A percentile compares a stretch with the other conserved stretches of the same genome.
Conservation (phyloP, 2,113 vertebrate species). For the Pteruthius melanotis region DNA sequence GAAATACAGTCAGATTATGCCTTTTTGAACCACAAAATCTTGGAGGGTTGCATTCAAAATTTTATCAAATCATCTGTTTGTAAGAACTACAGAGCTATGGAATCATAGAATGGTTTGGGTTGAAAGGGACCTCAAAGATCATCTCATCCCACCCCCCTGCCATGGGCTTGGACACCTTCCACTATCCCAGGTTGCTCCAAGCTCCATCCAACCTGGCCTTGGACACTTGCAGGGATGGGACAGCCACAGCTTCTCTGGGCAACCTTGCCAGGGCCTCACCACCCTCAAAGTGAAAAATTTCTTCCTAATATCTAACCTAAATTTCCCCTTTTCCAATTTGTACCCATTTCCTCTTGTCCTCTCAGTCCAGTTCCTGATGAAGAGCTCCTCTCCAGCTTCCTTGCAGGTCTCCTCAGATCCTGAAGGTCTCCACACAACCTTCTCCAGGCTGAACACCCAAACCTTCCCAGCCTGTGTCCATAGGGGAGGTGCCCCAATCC, state of each 20-base stretch:
- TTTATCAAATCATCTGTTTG: background rate
- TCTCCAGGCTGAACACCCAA: background rate
- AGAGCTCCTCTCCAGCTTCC: background rate
- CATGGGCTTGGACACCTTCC: background rate
- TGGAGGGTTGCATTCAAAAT: background rate
- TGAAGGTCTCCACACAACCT: background rate
- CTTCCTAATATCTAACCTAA: background rate
- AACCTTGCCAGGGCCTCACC: background rate
- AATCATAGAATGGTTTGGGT: background rate
- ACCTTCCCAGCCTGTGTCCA: background rate
- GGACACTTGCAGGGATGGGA: background rate
- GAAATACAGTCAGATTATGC: background rate
- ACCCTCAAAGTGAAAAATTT: background rate
- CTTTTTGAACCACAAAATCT: background rate
- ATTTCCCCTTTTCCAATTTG: background rate
- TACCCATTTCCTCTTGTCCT: background rate
- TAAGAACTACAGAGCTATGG: background rate
- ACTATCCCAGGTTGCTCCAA: background rate
- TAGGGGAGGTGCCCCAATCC: background rate
- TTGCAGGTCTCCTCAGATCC: background rate
- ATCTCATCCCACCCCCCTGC: fast-evolving
- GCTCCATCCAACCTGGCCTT: background rate
- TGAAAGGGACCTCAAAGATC: background rate
- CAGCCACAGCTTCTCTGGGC: background rate
- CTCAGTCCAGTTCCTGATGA: background rate